Conservation (phyloP, 2,888 invertebrate genomes). For the Pachymerium ferrugineum region DNA sequence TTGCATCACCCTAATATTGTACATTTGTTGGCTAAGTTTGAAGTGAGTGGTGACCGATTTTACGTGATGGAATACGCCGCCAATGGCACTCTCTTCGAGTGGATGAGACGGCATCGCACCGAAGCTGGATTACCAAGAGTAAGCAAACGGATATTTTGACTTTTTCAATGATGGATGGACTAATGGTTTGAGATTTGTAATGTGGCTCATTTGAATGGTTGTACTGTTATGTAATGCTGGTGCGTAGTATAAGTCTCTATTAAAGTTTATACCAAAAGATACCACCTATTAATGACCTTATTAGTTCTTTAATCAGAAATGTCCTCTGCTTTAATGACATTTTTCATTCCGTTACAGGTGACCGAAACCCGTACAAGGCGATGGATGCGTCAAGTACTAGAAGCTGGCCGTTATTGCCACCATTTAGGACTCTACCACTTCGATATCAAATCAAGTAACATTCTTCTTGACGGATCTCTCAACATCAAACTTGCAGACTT, state of each 20-base stretch:
- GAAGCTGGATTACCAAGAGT: background rate
- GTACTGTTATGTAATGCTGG: no score
- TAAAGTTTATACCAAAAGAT: no score
- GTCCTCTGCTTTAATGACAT: no score
- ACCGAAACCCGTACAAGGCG: background rate
- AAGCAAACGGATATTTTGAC: constrained; percentile 23
- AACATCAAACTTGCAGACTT: constrained; percentile 31
- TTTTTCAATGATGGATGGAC: background rate
- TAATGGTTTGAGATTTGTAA: background rate
- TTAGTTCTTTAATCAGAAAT: no score
- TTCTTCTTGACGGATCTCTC: constrained; percentile 20
- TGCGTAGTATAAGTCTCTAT: no score
- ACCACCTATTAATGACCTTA: no score
- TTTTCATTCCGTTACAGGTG: background rate
- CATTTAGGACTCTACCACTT: constrained; percentile 28
- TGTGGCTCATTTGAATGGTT: no score
- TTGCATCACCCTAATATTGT: constrained; percentile 28
- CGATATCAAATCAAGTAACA: constrained; percentile 33
- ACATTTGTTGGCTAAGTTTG: constrained; percentile 28
- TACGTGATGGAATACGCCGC: constrained; percentile 32
- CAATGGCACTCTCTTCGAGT: constrained; percentile 32
- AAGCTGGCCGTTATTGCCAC: constrained; percentile 25
- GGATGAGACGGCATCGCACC: constrained; percentile 20
- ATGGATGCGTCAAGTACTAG: constrained; percentile 29
- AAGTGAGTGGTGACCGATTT: constrained; percentile 29